phyloP scores from a whole-genome alignment of 2,888 invertebrate species.

The Beris chalybata region DNA sequence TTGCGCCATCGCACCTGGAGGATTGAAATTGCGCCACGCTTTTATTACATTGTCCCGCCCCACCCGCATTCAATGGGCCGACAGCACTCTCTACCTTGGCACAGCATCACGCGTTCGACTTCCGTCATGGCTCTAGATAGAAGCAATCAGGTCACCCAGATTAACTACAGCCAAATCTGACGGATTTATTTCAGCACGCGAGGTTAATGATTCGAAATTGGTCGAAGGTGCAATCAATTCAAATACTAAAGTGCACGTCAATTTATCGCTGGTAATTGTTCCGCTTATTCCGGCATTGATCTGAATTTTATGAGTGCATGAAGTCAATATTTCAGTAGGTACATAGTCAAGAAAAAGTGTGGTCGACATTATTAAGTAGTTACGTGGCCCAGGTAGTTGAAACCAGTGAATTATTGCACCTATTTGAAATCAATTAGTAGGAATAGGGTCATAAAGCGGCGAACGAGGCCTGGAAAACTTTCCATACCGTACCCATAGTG shows the following conservation, averaged over 20 bases:
- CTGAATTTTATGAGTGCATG: conserved; percentile 16
- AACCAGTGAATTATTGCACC: no score
- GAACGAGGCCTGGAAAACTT: no score
- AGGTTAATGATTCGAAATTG: conserved; percentile 29
- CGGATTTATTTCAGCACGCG: conserved; percentile 27
- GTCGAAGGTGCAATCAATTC: conserved; percentile 30
- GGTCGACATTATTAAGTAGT: conserved; percentile 19
- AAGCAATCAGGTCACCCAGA: conserved; percentile 11
- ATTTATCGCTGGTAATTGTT: conserved; percentile 28
- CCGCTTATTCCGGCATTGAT: conserved; percentile 24
- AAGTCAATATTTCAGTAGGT: conserved; percentile 15
- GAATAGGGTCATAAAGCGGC: no score
- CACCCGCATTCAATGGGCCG: neutral
- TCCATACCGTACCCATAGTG: no score
- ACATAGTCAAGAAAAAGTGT: conserved; percentile 10
- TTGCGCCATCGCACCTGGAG: conserved; percentile 12
- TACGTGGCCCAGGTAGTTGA: neutral
- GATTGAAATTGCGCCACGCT: conserved; percentile 9
- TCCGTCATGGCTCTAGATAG: conserved; percentile 15
- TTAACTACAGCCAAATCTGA: conserved; percentile 22
- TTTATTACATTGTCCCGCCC: conserved; percentile 5
- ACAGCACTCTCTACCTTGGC: neutral
- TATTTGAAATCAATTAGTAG: no score
- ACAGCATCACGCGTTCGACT: neutral
- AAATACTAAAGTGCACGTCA: conserved; percentile 24